Conservation (phyloP, 2,113 vertebrate genomes). For the Phalacrocorax brasilianus region DNA sequence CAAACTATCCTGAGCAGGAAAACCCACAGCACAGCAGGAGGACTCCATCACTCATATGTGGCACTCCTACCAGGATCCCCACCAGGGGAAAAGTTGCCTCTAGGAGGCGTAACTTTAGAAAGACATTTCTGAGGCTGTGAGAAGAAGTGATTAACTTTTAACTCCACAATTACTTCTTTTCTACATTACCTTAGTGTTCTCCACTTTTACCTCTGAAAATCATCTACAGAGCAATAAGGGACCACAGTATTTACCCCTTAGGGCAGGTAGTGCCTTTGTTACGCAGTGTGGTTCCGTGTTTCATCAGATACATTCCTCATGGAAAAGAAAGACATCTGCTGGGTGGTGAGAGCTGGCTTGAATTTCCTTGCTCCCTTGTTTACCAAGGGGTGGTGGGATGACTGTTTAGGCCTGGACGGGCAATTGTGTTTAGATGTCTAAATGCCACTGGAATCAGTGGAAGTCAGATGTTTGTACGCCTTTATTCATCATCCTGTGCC, state of each 20-base stretch:
- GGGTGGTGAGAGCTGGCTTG: neutral
- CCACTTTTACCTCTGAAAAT: neutral
- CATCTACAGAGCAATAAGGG: neutral
- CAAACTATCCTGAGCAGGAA: neutral
- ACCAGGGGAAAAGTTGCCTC: neutral
- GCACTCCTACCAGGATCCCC: neutral
- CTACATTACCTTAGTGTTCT: neutral
- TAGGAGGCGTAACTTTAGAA: slow-evolving; percentile 18
- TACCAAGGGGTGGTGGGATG: neutral
- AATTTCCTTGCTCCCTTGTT: neutral
- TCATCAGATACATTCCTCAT: neutral
- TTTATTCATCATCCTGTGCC: neutral
- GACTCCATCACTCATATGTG: neutral
- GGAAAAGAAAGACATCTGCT: neutral
- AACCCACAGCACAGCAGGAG: slow-evolving; percentile 26
- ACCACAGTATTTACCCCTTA: slow-evolving; percentile 34
- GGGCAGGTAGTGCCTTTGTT: neutral
- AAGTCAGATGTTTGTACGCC: neutral
- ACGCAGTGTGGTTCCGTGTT: neutral
- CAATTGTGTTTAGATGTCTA: neutral
- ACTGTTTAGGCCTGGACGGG: neutral
- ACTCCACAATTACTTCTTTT: neutral
- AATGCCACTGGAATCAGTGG: neutral
- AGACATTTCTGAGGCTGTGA: neutral
- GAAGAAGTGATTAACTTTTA: slow-evolving; percentile 30